These are phyloP conservation scores for Nothura maculosa DNA, from an alignment of 2,797 vertebrate species.

Conservation along the genomic window DNA sequence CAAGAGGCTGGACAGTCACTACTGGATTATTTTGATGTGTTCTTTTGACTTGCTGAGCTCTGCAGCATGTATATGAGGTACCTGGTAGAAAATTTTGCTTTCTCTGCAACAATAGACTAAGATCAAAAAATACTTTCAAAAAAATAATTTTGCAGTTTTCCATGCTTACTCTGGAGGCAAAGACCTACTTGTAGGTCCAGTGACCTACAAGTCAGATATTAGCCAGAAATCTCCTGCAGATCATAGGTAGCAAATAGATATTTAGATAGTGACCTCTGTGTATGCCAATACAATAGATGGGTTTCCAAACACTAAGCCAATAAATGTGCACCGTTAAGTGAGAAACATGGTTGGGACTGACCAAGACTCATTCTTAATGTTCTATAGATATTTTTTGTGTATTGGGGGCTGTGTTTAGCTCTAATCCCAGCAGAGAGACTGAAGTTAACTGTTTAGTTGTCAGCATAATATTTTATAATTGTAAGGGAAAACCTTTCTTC, in stretches of 20 bases:
- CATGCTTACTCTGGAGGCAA: too few relatives aligned
- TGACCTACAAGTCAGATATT: background rate
- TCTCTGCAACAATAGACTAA: background rate
- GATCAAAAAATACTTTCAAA: background rate
- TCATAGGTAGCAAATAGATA: background rate
- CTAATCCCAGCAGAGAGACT: slow-evolving; percentile 46
- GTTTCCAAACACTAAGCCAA: background rate
- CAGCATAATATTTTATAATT: slow-evolving; percentile 69
- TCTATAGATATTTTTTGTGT: slow-evolving; percentile 27
- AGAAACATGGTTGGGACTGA: background rate
- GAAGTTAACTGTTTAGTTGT: slow-evolving; percentile 70
- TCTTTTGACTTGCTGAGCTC: background rate
- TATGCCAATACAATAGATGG: accelerated
- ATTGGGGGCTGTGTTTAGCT: slow-evolving; percentile 59
- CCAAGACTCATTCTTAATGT: background rate
- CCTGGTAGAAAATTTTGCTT: background rate
- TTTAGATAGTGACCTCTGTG: background rate
- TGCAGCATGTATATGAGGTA: background rate
- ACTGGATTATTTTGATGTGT: background rate
- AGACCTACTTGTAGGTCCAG: background rate
- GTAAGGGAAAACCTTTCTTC: slow-evolving; percentile 62
- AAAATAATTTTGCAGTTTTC: background rate
- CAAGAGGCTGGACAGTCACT: background rate
- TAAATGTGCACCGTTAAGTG: background rate
- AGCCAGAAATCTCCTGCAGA: background rate